A percentile compares a stretch with the other conserved stretches of the same genome.
Evolutionary conservation across 2,113 vertebrate species (phyloP).

Genomic region (Phaethon lepturus): DNA sequence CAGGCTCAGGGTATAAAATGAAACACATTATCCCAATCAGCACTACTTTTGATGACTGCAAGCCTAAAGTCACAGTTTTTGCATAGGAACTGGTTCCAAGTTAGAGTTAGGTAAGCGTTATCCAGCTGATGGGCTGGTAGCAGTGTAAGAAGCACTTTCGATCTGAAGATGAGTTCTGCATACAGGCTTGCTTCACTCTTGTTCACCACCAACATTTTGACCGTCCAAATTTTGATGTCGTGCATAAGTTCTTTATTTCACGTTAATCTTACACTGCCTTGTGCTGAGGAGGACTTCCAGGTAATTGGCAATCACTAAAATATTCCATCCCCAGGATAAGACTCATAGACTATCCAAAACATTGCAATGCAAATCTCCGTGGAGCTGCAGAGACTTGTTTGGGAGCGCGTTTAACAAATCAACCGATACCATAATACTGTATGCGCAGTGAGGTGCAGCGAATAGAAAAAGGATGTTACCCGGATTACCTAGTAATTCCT

Average conservation of each 20-base stretch:
- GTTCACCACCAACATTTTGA: neutral
- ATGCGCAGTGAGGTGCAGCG: neutral
- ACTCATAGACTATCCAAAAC: neutral
- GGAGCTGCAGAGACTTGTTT: slow-evolving; percentile 6
- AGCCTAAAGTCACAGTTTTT: neutral
- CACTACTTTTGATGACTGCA: neutral
- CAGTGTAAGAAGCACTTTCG: neutral
- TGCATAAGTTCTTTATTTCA: neutral
- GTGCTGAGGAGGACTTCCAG: neutral
- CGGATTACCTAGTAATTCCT: slow-evolving; percentile 17
- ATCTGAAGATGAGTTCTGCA: neutral
- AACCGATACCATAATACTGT: neutral
- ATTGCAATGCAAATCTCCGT: neutral
- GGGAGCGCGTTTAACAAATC: neutral
- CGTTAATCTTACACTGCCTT: neutral
- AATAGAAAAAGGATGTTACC: neutral
- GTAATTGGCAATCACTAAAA: neutral
- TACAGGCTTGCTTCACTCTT: neutral
- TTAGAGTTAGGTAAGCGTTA: neutral
- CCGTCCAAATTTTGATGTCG: neutral
- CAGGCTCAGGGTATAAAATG: neutral
- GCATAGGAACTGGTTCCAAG: neutral
- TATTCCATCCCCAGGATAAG: neutral
- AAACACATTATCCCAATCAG: neutral
- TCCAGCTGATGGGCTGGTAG: neutral